A percentile compares a stretch with the other conserved stretches of the same genome.
phyloP scores from a whole-genome alignment of 2,888 invertebrate genomes.

The Agriopis aurantiaria region DNA sequence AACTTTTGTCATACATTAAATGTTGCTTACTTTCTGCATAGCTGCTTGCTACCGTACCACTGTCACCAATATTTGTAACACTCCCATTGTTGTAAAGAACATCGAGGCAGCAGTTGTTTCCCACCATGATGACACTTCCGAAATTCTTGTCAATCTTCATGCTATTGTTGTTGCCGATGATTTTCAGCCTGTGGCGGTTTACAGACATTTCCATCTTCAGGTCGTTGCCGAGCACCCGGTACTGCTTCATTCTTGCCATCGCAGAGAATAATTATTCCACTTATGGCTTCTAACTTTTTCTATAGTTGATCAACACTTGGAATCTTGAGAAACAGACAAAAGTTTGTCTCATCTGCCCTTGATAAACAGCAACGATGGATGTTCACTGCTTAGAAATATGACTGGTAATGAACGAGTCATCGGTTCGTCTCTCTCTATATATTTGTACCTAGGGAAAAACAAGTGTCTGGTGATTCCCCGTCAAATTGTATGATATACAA shows the following conservation, averaged over 20 bases:
- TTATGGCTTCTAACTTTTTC: neutral
- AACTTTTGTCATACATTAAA: neutral
- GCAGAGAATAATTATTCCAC: neutral
- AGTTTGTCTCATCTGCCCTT: neutral
- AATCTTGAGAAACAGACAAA: neutral
- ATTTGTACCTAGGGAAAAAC: constrained; percentile 18
- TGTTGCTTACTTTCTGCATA: constrained; percentile 1
- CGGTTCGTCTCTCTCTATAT: neutral
- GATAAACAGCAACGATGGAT: constrained; percentile 1
- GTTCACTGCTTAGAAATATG: constrained; percentile 19
- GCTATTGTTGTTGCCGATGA: constrained; percentile 60
- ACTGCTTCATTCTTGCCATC: constrained; percentile 56
- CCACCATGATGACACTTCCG: constrained; percentile 58
- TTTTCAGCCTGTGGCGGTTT: constrained; percentile 56
- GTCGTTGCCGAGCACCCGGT: constrained; percentile 57
- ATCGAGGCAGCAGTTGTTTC: constrained; percentile 55
- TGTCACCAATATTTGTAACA: constrained; percentile 52
- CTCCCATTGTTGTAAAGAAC: constrained; percentile 57
- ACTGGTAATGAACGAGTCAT: constrained; percentile 8
- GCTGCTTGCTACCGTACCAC: constrained; percentile 7
- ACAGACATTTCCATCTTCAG: constrained; percentile 57
- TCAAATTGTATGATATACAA: neutral
- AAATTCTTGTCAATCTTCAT: constrained; percentile 59
- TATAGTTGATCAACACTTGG: neutral
- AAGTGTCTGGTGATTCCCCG: constrained; percentile 26